phyloP scores from a whole-genome alignment of 2,113 vertebrate genomes.

The Ornithorhynchus anatinus region DNA sequence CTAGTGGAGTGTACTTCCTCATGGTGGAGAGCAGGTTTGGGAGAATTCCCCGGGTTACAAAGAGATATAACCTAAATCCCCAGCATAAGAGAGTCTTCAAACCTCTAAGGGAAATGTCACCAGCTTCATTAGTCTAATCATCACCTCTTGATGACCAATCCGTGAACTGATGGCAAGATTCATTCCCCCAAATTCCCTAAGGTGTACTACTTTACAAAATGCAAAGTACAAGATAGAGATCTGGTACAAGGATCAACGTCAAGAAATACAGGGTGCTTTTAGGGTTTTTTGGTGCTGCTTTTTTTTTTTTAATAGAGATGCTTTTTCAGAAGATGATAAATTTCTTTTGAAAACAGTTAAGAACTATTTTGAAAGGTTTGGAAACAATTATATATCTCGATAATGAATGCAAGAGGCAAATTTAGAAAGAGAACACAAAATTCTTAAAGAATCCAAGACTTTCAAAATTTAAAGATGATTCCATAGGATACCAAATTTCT shows the following conservation, averaged over 20 bases:
- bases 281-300: not conserved
- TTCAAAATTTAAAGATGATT: conserved; percentile 52
- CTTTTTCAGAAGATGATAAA: not conserved
- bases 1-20: not conserved
- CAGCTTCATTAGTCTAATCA: too few relatives aligned
- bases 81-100: rapidly evolving
- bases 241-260: not conserved
- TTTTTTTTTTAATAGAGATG: not conserved
- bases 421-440: not conserved
- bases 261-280: not conserved
- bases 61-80: not conserved
- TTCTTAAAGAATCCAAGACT: conserved; percentile 45
- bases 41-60: not conserved
- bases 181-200: not conserved
- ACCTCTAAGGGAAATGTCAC: too few relatives aligned
- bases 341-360: conserved; percentile 8
- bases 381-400: not conserved
- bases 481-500: conserved; percentile 75
- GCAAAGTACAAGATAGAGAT: not conserved
- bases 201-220: too few relatives aligned
- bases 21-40: not conserved
- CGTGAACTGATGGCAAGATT: not conserved
- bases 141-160: not conserved
- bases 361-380: conserved; percentile 5
- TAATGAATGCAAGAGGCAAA: not conserved